Conservation (phyloP, 2,888 invertebrate species). For the Anaspis maculata region DNA sequence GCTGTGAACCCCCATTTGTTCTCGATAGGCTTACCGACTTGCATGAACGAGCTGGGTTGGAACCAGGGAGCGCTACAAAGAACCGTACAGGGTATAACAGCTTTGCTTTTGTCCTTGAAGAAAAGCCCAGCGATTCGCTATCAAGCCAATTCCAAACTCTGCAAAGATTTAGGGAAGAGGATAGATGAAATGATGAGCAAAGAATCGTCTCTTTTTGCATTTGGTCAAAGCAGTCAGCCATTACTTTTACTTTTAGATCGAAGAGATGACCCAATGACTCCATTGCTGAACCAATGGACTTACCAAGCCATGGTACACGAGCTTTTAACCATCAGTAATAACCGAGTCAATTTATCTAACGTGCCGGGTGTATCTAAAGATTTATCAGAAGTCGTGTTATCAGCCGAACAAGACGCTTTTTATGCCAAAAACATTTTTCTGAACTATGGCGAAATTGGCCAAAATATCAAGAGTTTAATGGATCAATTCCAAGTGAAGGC, state of each 20-base stretch:
- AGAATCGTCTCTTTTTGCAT: slow-evolving; percentile 82
- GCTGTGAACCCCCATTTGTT: slow-evolving; percentile 90
- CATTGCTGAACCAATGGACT: slow-evolving; percentile 94
- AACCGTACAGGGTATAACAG: slow-evolving; percentile 75
- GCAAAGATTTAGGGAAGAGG: slow-evolving; percentile 76
- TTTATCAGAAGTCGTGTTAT: slow-evolving; percentile 85
- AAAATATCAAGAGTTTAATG: slow-evolving; percentile 93
- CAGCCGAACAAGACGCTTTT: slow-evolving; percentile 95
- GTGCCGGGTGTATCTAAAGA: slow-evolving; percentile 82
- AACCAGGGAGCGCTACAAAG: slow-evolving; percentile 67
- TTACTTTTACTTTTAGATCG: slow-evolving; percentile 86
- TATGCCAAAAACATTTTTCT: slow-evolving; percentile 90
- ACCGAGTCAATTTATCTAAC: slow-evolving; percentile 82
- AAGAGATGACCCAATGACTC: slow-evolving; percentile 91
- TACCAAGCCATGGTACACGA: slow-evolving; percentile 99
- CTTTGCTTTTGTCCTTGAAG: slow-evolving; percentile 82
- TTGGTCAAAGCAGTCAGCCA: slow-evolving; percentile 68
- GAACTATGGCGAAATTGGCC: slow-evolving; percentile 98
- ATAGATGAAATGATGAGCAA: slow-evolving; percentile 77
- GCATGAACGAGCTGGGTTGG: slow-evolving; percentile 60
- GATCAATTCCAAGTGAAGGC: slow-evolving; percentile 89
- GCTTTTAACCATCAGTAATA: slow-evolving; percentile 83
- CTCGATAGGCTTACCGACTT: slow-evolving; percentile 66
- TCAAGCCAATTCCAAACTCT: slow-evolving; percentile 77
- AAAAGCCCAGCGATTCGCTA: slow-evolving; percentile 84